Conservation (phyloP, 2,113 vertebrate genomes). For the Sturnus vulgaris region DNA sequence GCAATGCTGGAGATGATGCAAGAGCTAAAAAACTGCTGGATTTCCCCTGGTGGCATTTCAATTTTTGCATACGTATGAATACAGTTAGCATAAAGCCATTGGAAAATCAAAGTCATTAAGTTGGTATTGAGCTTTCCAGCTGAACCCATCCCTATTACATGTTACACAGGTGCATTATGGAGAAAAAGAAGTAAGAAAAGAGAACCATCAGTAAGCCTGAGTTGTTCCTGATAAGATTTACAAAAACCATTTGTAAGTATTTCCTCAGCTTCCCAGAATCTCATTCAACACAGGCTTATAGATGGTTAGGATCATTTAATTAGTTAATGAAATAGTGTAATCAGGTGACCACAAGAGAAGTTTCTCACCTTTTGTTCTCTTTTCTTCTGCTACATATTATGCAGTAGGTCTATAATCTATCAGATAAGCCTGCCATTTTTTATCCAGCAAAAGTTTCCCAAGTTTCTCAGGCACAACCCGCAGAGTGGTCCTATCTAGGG, state of each 20-base stretch:
- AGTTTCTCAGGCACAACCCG: background rate
- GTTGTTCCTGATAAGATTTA: background rate
- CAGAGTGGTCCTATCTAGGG: background rate
- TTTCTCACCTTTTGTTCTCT: rapidly evolving
- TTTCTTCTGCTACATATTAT: background rate
- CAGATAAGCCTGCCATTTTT: background rate
- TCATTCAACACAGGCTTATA: background rate
- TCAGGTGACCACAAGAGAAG: background rate
- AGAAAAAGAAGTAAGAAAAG: background rate
- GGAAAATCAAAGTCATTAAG: background rate
- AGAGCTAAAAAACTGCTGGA: background rate
- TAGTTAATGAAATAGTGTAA: background rate
- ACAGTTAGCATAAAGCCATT: background rate
- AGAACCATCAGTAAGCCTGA: background rate
- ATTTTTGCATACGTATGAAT: background rate
- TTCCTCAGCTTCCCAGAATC: background rate
- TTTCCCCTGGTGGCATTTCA: background rate
- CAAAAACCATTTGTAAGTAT: background rate
- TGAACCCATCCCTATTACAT: background rate
- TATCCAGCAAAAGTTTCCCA: background rate
- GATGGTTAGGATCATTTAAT: background rate
- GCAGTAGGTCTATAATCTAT: background rate
- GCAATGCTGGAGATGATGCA: background rate
- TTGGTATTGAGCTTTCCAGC: background rate
- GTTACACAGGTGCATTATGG: rapidly evolving